Percentiles rank a stretch among this genome's conserved stretches.
Conservation (phyloP, 2,888 invertebrate genomes). For the Morpho deidamia region DNA sequence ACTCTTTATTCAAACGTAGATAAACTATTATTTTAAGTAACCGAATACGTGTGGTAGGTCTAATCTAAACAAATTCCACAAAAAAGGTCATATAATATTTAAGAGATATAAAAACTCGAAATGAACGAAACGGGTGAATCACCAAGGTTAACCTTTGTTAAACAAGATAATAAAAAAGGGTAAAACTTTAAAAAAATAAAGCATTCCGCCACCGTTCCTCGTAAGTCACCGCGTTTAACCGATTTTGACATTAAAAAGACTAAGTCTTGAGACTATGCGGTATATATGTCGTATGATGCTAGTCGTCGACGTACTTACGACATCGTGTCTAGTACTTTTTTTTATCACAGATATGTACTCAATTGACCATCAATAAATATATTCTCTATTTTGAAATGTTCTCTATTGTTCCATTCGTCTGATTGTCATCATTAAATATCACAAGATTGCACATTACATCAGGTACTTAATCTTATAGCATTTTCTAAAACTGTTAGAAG, state of each 20-base stretch:
- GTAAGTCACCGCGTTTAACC: slow-evolving; percentile 38
- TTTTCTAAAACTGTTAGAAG: no score
- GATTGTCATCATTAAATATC: no score
- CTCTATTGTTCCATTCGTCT: no score
- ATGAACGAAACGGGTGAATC: slow-evolving; percentile 27
- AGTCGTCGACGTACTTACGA: not conserved
- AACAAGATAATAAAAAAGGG: slow-evolving; percentile 24
- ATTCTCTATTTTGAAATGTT: no score
- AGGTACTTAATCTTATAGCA: no score
- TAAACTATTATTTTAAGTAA: not conserved
- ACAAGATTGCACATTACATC: no score
- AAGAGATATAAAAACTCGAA: slow-evolving; percentile 3
- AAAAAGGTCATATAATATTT: not conserved
- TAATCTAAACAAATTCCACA: slow-evolving; percentile 10
- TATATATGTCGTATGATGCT: slow-evolving; percentile 18
- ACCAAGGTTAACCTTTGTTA: slow-evolving; percentile 30
- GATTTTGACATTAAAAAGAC: slow-evolving; percentile 35
- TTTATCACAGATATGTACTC: no score
- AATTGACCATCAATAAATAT: no score
- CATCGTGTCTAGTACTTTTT: no score
- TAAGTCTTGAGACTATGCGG: slow-evolving; percentile 28
- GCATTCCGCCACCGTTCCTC: slow-evolving; percentile 35
- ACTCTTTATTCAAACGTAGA: not conserved
- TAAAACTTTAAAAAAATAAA: slow-evolving; percentile 14
- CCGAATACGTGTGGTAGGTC: slow-evolving; percentile 7